Base-by-base conservation (phyloP, 2,797 vertebrate species). In the Gallinago nigripennis region DNA sequence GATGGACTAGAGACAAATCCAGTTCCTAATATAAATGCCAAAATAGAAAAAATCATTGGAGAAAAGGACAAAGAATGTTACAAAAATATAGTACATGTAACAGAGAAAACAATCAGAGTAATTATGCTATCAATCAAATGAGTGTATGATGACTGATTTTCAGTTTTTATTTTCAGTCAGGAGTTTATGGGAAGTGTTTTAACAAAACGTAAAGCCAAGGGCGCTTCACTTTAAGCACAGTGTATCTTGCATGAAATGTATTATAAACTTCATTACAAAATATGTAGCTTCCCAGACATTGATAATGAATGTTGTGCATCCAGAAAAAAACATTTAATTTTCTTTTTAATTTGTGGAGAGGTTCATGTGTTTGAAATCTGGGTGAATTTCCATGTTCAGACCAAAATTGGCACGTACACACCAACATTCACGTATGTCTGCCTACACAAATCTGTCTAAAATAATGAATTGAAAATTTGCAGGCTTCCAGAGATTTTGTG, bases 331-430 rank as follows among this genome's bases (percentile, higher is more conserved):
- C 33, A 46, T 6, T 30, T 72, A 27, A 53, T 66, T 41, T 51
- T 65, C 27, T 6, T 80, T 84, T 91, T 73, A 41, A 25, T 63
- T 82, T 12, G 19, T 39, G 23, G 30, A 58, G 51, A 69, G 1
- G 6, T 43, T 86, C 23, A 3, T 9, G 8, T 6, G 7, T 63
- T 57, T 92, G 75, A 88, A 78, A 54, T 79, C 19, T 30, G 46
- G 16, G 12, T 61, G 33, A 31, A 58, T 85, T 76, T 89, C 75
- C 3, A 7, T 19, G 8, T 45, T 92, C 39, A 45, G 13, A 64
- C 7, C 16, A 39, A 66, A 87, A 31, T 1, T 30, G 39, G 8
- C 27, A 25, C 0, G 0, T 23, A 10, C 4, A n/a, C 28, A 54
- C 9, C 28, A 60, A 14, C 19, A 30, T 16, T 35, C 27, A 46